Evolutionary conservation across 2,113 vertebrate species (phyloP).

Genomic region (Vulpes vulpes): DNA sequence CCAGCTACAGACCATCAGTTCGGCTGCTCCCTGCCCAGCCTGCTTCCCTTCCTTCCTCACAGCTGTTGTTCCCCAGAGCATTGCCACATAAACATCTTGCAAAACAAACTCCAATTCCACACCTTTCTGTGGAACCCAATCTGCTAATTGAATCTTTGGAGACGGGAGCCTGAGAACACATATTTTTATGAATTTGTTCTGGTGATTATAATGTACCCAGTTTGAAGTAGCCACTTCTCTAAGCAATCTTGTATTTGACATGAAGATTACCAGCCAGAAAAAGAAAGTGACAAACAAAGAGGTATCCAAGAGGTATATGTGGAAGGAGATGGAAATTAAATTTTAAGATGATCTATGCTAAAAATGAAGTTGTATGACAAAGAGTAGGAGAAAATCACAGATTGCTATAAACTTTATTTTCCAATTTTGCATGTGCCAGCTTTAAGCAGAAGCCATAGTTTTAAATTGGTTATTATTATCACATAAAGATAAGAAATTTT

Average conservation of each 20-base stretch:
- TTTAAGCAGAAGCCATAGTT: not conserved
- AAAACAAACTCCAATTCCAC: not conserved
- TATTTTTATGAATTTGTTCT: not conserved
- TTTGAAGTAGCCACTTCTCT: not conserved
- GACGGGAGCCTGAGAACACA: not conserved
- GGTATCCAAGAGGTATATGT: not conserved
- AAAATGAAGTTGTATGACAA: not conserved
- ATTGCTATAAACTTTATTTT: not conserved
- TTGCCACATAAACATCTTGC: fast-evolving
- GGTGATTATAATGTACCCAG: not conserved
- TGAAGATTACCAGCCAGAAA: not conserved
- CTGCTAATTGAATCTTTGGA: not conserved
- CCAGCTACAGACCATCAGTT: not conserved
- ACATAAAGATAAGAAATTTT: not conserved
- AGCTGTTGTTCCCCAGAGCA: not conserved
- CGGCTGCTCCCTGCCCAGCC: fast-evolving
- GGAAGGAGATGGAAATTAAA: not conserved
- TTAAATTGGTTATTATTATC: not conserved
- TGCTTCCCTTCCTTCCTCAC: not conserved
- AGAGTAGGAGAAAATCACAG: not conserved
- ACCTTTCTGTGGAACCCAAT: not conserved
- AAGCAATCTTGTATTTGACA: not conserved
- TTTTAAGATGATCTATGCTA: not conserved
- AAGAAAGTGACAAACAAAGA: not conserved
- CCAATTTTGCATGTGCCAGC: not conserved